Evolutionary conservation across 2,113 vertebrate species (phyloP).

Genomic region (Brienomyrus brachyistius): DNA sequence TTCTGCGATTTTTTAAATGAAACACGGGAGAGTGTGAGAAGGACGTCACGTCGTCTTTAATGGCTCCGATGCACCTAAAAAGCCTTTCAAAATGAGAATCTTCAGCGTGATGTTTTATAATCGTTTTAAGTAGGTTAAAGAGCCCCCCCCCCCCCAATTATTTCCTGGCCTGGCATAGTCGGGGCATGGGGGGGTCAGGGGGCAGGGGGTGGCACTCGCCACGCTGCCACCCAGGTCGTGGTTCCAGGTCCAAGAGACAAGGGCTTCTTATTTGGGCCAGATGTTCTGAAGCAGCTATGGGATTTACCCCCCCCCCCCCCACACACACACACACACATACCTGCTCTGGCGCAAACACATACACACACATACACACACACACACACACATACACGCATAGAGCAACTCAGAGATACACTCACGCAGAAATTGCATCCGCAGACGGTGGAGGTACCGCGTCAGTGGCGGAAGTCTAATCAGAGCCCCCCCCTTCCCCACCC

Average conservation of each 20-base stretch:
- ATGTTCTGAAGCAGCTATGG: constrained; percentile 67
- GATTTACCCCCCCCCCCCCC: not conserved
- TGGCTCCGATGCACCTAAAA: not conserved
- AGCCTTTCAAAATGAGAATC: not conserved
- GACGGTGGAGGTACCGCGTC: constrained; percentile 35
- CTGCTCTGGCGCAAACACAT: not conserved
- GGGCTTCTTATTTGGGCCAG: constrained; percentile 75
- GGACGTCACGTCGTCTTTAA: not conserved
- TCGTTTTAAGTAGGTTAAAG: not conserved
- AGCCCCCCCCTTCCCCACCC: constrained; percentile 24
- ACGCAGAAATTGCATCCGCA: not conserved
- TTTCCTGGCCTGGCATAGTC: not conserved
- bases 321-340: not conserved
- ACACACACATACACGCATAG: not conserved
- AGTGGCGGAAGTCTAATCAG: constrained; percentile 22
- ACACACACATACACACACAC: not conserved
- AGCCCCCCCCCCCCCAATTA: not conserved
- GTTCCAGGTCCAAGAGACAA: constrained; percentile 42
- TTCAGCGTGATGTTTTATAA: not conserved
- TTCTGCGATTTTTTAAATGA: not conserved
- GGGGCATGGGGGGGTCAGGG: not conserved
- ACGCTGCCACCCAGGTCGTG: not conserved
- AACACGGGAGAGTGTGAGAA: not conserved
- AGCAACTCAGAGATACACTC: constrained; percentile 1
- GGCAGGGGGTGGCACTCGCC: not conserved